Conservation (phyloP, 2,888 invertebrate genomes). For the Aspidapion aeneum region DNA sequence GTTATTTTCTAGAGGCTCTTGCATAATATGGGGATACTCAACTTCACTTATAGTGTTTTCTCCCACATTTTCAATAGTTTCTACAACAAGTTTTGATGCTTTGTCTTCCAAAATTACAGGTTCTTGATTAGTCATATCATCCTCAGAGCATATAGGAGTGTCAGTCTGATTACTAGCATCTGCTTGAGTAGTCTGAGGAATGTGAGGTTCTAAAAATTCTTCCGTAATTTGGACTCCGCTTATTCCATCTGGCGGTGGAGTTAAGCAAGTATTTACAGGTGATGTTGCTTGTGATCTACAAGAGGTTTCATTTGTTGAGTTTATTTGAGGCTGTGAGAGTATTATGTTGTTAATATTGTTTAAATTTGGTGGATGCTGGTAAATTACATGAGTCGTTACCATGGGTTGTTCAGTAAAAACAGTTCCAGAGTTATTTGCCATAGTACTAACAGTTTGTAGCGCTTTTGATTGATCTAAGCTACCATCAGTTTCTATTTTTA, state of each 20-base stretch:
- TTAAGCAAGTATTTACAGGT: slow-evolving; percentile 55
- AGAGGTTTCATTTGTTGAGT: slow-evolving; percentile 31
- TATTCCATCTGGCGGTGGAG: slow-evolving; percentile 58
- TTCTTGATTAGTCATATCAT: slow-evolving; percentile 47
- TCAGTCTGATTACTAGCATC: slow-evolving; percentile 85
- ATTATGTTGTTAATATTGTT: slow-evolving; percentile 26
- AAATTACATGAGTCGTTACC: slow-evolving; percentile 56
- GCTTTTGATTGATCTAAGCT: slow-evolving; percentile 47
- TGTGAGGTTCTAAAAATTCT: slow-evolving; percentile 43
- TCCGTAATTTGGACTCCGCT: slow-evolving; percentile 25
- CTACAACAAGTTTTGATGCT: slow-evolving; percentile 11
- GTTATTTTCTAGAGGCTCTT: neutral
- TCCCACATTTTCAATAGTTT: neutral
- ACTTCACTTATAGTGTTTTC: neutral
- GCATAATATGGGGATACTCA: neutral
- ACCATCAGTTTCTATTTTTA: slow-evolving; percentile 69
- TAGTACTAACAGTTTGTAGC: slow-evolving; percentile 43
- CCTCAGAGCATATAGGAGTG: slow-evolving; percentile 65
- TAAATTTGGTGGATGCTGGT: slow-evolving; percentile 48
- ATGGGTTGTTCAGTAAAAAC: slow-evolving; percentile 50
- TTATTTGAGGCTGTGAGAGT: slow-evolving; percentile 41
- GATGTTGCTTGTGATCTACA: slow-evolving; percentile 50
- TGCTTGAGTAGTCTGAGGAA: slow-evolving; percentile 43
- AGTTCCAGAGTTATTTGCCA: slow-evolving; percentile 43
- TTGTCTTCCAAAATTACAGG: slow-evolving; percentile 25